A percentile compares a stretch with the other conserved stretches of the same genome.
Evolutionary conservation across 2,888 invertebrate species (phyloP).

Genomic region (Drosophila meridionalis): DNA sequence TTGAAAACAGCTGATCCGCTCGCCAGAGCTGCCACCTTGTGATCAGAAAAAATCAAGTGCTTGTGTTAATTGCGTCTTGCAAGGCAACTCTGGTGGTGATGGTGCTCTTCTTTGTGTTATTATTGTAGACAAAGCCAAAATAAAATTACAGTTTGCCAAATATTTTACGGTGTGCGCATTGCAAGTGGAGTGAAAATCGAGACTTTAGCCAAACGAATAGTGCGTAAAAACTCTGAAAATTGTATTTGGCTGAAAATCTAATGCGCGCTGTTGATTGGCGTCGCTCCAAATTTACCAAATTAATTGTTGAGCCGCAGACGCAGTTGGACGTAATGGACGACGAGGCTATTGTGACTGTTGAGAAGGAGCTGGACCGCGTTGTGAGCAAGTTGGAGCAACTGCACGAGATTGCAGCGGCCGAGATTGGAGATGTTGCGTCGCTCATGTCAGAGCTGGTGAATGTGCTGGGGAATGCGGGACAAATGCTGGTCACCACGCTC

Average conservation of each 20-base stretch:
- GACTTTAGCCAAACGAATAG: conserved; percentile 1
- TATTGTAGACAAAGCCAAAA: conserved; percentile 60
- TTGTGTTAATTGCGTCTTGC: not conserved
- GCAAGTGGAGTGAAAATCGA: conserved; percentile 7
- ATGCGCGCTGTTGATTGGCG: conserved; percentile 64
- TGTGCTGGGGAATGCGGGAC: conserved; percentile 78
- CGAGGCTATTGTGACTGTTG: conserved; percentile 84
- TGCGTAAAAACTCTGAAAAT: conserved; percentile 12
- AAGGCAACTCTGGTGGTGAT: conserved; percentile 54
- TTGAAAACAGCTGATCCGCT: conserved; percentile 40
- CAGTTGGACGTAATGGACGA: conserved; percentile 68
- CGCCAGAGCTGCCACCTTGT: conserved; percentile 36
- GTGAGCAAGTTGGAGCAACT: conserved; percentile 83
- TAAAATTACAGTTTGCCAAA: conserved; percentile 35
- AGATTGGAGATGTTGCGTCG: conserved; percentile 82
- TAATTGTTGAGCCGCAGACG: conserved; percentile 40
- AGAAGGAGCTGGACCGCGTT: conserved; percentile 84
- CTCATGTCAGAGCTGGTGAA: conserved; percentile 81
- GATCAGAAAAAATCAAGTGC: conserved; percentile 3
- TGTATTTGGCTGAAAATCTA: conserved; percentile 32
- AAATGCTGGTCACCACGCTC: conserved; percentile 74
- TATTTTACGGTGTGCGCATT: not conserved
- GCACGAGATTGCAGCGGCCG: conserved; percentile 81
- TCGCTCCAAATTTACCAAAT: conserved; percentile 60
- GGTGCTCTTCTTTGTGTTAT: conserved; percentile 68